Conservation (phyloP, 2,113 vertebrate genomes). For the Aleadryas rufinucha region DNA sequence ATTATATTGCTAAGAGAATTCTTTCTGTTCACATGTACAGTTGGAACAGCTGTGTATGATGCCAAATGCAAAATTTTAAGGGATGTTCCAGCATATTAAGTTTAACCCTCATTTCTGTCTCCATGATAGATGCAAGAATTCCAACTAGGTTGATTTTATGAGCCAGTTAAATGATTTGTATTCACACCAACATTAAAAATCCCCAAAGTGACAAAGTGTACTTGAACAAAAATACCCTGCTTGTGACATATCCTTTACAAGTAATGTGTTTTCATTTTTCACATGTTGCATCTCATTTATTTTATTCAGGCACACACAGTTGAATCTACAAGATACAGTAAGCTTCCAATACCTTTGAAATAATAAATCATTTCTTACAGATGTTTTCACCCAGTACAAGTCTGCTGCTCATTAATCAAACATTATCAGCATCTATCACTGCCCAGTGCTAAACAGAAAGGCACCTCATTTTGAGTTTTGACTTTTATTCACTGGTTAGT, state of each 20-base stretch:
- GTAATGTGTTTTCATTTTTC: conserved; percentile 84
- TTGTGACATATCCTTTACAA: conserved; percentile 77
- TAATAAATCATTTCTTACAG: conserved; percentile 87
- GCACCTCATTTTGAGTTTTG: conserved; percentile 72
- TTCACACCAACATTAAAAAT: conserved; percentile 77
- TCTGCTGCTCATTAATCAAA: conserved; percentile 85
- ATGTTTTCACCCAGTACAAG: conserved; percentile 75
- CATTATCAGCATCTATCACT: conserved; percentile 81
- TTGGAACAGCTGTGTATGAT: conserved; percentile 45
- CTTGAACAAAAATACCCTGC: conserved; percentile 79
- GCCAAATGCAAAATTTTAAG: conserved; percentile 67
- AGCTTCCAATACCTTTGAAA: conserved; percentile 76
- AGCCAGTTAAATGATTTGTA: conserved; percentile 81
- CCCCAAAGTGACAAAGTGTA: conserved; percentile 77
- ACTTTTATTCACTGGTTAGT: conserved; percentile 75
- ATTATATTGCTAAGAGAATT: neutral
- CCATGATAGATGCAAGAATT: conserved; percentile 80
- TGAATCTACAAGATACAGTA: conserved; percentile 76
- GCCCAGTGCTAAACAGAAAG: conserved; percentile 66
- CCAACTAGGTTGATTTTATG: conserved; percentile 77
- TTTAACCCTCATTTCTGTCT: conserved; percentile 79
- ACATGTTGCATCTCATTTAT: conserved; percentile 87
- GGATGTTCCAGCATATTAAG: conserved; percentile 77
- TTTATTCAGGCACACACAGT: conserved; percentile 77
- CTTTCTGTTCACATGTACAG: neutral